These are phyloP conservation scores for Troilus luridus DNA, from an alignment of 2,888 invertebrate genomes.

Conservation along the genomic window DNA sequence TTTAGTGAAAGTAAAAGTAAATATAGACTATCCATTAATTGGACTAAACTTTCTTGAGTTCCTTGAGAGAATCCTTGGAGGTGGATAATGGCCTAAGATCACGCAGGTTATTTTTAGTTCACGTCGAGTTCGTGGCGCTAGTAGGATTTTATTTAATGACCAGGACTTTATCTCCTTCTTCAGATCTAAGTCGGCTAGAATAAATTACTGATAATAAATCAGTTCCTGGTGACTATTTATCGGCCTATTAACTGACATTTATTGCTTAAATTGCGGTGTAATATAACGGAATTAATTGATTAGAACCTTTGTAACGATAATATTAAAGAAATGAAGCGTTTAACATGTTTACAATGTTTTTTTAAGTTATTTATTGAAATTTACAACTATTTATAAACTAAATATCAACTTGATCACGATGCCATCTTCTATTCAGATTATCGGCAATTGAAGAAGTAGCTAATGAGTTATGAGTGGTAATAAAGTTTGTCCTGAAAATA, in stretches of 20 bases:
- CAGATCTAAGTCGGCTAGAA: background rate
- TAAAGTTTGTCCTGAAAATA: too few relatives aligned
- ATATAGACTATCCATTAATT: background rate
- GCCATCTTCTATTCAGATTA: too few relatives aligned
- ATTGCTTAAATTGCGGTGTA: background rate
- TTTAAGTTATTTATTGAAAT: too few relatives aligned
- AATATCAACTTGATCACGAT: too few relatives aligned
- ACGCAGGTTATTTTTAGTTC: constrained; percentile 6
- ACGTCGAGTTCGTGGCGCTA: background rate
- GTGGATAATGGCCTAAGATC: background rate
- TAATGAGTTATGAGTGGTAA: too few relatives aligned
- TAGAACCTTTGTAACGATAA: too few relatives aligned
- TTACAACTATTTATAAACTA: too few relatives aligned
- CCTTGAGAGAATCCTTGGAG: constrained; percentile 14
- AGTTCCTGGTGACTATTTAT: background rate
- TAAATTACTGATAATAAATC: background rate
- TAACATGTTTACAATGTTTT: too few relatives aligned
- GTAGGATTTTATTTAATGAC: constrained; percentile 31
- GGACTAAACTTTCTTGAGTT: background rate
- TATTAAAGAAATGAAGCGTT: too few relatives aligned
- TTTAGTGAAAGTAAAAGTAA: background rate
- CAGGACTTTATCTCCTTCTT: background rate
- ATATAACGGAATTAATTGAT: too few relatives aligned
- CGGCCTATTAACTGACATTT: background rate
- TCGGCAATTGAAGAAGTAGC: too few relatives aligned